Base-by-base conservation (phyloP, 2,113 vertebrate genomes). In the Caracal caracal region DNA sequence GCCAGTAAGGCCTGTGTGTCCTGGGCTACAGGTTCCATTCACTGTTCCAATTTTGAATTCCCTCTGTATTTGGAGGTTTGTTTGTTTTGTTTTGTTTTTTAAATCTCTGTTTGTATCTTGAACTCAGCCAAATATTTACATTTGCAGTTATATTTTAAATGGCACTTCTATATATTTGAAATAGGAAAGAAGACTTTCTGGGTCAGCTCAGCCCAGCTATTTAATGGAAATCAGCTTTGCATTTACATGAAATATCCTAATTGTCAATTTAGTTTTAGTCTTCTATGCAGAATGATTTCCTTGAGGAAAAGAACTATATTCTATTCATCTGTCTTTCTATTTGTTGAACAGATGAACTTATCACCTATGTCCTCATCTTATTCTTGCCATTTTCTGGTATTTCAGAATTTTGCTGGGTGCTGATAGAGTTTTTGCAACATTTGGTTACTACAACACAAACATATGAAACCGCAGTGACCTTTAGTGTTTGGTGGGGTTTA, bases 401-500 rank as follows among this genome's bases (percentile, higher is more conserved):
- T 90, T 94, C 78, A 65, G 53, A 95, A 90, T 84, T 95, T 88
- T 84, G 20, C 24, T 28, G 76, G 59, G 80, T 95, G 84, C 84
- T 87, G 56, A 84, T 84, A 79, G 51, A 93, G 63, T 85, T 90
- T 94, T 94, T 92, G 75, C 87, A 97, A 96, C 80, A 81, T 95
- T 94, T 89, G 56, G 88, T 94, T 95, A 80, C 70, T 97, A 63
- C 43, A 94, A 87, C n/a, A 89, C 73, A 95, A 93, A 93, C 92
- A 93, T 51, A 65, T 63, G 88, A 90, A 95, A 79, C 81, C 51
- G 6, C 33, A 8, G 81, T 97, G 96, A 97, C 97, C 97, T 98
- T 98, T 97, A 37, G 37, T 92, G 92, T 96, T 84, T 95, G 87
- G 92, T 90, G 28, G 20, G 12, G 20, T 93, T 97, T 97, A 95